These are phyloP conservation scores for Euura lappo DNA, from an alignment of 1,140 invertebrate genomes.

Conservation along the genomic window DNA sequence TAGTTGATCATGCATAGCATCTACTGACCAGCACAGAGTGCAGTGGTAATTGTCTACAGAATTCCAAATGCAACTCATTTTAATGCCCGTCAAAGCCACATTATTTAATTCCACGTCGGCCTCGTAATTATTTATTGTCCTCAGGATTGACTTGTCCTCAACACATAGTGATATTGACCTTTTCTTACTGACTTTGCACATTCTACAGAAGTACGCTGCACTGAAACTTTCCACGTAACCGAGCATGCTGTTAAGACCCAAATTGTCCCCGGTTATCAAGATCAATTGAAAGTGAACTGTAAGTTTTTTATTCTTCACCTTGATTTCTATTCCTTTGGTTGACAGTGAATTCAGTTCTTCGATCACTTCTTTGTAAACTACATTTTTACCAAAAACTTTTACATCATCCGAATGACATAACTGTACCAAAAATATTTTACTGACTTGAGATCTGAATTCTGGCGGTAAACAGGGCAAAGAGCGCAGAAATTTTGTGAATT, in stretches of 20 bases:
- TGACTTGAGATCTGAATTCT: slow-evolving; percentile 23
- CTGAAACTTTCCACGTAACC: slow-evolving; percentile 28
- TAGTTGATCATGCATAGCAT: slow-evolving; percentile 17
- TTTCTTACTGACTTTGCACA: slow-evolving; percentile 24
- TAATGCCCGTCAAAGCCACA: slow-evolving; percentile 26
- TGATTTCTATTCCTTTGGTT: slow-evolving; percentile 25
- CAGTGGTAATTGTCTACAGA: slow-evolving; percentile 23
- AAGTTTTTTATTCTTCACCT: slow-evolving; percentile 1
- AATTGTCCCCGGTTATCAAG: slow-evolving; percentile 31
- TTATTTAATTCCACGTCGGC: slow-evolving; percentile 20
- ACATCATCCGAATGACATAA: slow-evolving; percentile 28
- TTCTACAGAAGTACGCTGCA: slow-evolving; percentile 26
- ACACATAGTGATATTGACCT: slow-evolving; percentile 11
- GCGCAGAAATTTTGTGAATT: slow-evolving; percentile 27
- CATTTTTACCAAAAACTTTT: slow-evolving; percentile 18
- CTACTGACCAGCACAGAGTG: slow-evolving; percentile 1
- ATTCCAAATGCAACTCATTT: slow-evolving; percentile 28
- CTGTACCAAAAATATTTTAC: slow-evolving; percentile 29
- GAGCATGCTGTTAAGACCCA: slow-evolving; percentile 29
- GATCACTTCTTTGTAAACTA: slow-evolving; percentile 22
- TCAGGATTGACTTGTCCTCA: slow-evolving; percentile 10
- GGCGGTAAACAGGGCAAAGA: slow-evolving; percentile 28
- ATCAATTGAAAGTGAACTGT: slow-evolving; percentile 27
- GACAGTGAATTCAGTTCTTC: slow-evolving; percentile 31
- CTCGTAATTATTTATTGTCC: slow-evolving; percentile 22